Base-by-base conservation (phyloP, 1,140 invertebrate genomes). In the Drosophila asahinai region DNA sequence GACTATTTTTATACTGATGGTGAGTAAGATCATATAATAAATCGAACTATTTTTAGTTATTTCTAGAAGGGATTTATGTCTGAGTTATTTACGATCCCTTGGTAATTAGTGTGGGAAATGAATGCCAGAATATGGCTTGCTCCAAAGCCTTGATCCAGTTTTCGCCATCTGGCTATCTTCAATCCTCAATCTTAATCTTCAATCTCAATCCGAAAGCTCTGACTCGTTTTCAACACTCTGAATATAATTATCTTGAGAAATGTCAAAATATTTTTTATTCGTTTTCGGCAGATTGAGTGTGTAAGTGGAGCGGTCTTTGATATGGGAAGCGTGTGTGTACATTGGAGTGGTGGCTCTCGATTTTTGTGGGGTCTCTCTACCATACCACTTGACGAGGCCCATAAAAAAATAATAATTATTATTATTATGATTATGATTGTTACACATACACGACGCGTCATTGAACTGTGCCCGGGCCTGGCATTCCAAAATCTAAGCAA, bases 1-100 rank as follows among this genome's bases (percentile, higher is more conserved):
- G 86, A 92, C 72, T 82, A 80, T 84, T 92, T 80, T 90, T 82
- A 80, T 87, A 92, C 83, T 72, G 86, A 92, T 92, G 91, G 91
- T 92, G 60, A 91, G 91, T 90, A 25, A 43, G 33, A 36, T 36
- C 8, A 36, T 36, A 36, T 17, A 43, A 25, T n/a, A 22, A 6
- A 11, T 25, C 0, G 6, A 22, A 6, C 5, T 38, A 57, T 36
- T n/a, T 55, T 0, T 33, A 51, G 30, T 7, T 33, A 33, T 33
- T 33, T 33, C 52, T 7, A 33, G 33, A 36, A 33, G 12, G 12
- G n/a, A 55, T 42, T 36, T 43, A 43, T 45, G 51, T 17, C 7
- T 33, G 7, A 2, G n/a, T 12, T 64, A 43, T 64, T 27, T 33
- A 33, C 30, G 30, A 33, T 33, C 33, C 33, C 9, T 9, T 19